Base-by-base conservation (phyloP, 2,797 vertebrate species). In the Fistularia commersonii region DNA sequence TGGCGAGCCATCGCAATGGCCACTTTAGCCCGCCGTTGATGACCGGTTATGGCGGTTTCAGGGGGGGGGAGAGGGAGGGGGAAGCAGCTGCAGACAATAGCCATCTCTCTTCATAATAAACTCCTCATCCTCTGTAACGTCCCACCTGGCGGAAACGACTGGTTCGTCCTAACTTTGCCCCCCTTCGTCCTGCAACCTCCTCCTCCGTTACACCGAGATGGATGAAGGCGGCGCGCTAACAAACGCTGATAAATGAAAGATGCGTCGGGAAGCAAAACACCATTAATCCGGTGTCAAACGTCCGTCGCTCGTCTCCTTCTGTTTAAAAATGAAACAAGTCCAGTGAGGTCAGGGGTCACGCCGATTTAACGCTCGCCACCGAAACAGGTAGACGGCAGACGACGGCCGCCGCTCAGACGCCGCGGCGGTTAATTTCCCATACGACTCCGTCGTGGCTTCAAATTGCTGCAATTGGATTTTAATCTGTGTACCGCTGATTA, bases 401-500 rank as follows among this genome's bases (percentile, higher is more conserved):
- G 48, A n/a, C n/a, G n/a, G n/a, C n/a, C 36, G 72, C 62, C 13
- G 73, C 44, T 8, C 67, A 76, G 68, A 79, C 77, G 60, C 73
- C 61, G 73, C 67, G 74, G 79, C 72, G 65, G 79, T 87, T 85
- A 71, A 85, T 87, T 82, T 81, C 66, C 74, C 80, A 65, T 81
- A 81, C 74, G 78, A 70, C 81, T 85, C 84, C 82, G 85, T 82
- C 79, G 81, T 81, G 82, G 85, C 82, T 81, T 85, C 80, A 88
- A 84, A 86, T 82, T 86, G 81, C 74, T 69, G 77, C 77, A 85
- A 87, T 85, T 85, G 84, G 84, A 82, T 89, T 84, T 88, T 87
- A 89, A 88, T 87, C 83, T 88, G 82, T 85, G 80, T 82, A 83
- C 84, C 77, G 83, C 84, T 87, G 85, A 87, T 87, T 85, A 86